phyloP scores from a whole-genome alignment of 2,113 vertebrate genomes.

The Phalacrocorax pelagicus region DNA sequence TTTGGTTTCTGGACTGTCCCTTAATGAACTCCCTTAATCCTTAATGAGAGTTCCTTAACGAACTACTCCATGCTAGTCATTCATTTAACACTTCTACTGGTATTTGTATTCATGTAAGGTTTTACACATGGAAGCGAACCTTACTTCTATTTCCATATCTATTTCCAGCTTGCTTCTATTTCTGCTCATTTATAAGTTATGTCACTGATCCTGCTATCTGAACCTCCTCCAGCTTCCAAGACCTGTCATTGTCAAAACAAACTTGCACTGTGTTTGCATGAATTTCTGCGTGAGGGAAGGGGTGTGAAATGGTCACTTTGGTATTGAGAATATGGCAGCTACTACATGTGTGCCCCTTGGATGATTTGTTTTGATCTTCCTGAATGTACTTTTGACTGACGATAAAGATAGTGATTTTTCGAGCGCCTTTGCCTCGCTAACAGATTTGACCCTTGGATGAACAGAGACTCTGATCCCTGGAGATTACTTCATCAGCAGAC shows the following conservation, averaged over 20 bases:
- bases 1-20: background rate
- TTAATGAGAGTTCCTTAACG: background rate
- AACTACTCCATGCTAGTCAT: background rate
- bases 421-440: background rate
- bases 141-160: background rate
- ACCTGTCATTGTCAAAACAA: background rate
- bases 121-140: background rate
- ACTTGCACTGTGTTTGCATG: fast-evolving
- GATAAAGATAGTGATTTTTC: background rate
- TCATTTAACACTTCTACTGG: background rate
- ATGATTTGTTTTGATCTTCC: background rate
- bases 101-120: background rate
- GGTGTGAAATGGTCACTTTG: background rate
- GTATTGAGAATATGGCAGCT: background rate
- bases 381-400: background rate
- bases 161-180: background rate
- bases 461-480: background rate
- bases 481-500: background rate
- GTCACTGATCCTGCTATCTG: background rate
- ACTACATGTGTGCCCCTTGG: fast-evolving
- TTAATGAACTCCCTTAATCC: too few relatives aligned
- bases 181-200: background rate
- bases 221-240: background rate
- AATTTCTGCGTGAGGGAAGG: background rate
- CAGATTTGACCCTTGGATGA: background rate